Evolutionary conservation across 2,113 vertebrate species (phyloP).

Genomic region (Spermophilus dauricus): DNA sequence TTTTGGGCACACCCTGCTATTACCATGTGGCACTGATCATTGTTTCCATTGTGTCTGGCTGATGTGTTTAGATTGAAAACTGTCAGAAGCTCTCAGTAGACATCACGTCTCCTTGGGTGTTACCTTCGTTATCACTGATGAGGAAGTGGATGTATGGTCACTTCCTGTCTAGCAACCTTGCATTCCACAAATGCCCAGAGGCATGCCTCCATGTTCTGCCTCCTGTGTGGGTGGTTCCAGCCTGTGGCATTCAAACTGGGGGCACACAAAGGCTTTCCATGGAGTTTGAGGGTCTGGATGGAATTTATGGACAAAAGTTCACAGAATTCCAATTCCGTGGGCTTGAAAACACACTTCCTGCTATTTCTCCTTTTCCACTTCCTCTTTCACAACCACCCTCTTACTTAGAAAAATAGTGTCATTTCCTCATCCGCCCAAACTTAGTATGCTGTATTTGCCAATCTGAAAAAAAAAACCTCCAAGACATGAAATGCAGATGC

Average conservation of each 20-base stretch:
- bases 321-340: neutral
- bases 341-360: neutral
- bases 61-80: neutral
- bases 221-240: neutral
- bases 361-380: constrained; percentile 16
- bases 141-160: neutral
- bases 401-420: neutral
- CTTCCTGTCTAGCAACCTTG: neutral
- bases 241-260: neutral
- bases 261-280: neutral
- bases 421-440: neutral
- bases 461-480: neutral
- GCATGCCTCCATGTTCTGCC: neutral
- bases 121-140: neutral
- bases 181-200: neutral
- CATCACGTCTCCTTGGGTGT: neutral
- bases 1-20: neutral
- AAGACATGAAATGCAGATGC: neutral
- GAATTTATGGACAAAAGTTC: neutral
- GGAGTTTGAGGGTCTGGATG: neutral
- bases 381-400: neutral
- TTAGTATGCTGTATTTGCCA: neutral
- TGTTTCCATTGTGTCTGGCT: neutral
- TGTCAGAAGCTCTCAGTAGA: neutral
- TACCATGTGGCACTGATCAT: neutral